Evolutionary conservation across 2,113 vertebrate species (phyloP).

Genomic region (Rhagologus leucostigma): DNA sequence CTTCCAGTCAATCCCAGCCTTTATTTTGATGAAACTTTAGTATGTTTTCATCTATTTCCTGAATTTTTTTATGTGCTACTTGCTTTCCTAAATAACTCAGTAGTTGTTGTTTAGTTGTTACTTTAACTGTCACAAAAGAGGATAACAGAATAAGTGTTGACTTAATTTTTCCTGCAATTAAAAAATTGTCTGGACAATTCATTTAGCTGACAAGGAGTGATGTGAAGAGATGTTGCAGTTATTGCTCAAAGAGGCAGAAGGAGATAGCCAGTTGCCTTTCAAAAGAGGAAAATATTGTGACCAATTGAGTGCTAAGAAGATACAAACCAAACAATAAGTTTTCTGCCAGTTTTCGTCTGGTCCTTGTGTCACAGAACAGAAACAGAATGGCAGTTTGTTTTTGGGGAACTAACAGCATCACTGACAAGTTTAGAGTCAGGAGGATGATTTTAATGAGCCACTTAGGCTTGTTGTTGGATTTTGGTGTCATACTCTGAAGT

Average conservation of each 20-base stretch:
- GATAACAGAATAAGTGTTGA: not conserved
- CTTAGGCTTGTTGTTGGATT: not conserved
- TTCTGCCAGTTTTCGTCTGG: not conserved
- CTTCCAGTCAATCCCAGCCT: not conserved
- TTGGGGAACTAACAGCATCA: not conserved
- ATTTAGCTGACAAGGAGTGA: not conserved
- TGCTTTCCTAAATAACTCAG: not conserved
- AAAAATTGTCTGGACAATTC: not conserved
- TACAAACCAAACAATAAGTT: not conserved
- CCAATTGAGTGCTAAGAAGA: not conserved
- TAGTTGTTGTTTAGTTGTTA: not conserved
- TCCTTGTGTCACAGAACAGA: not conserved
- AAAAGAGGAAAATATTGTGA: not conserved
- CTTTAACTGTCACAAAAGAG: not conserved
- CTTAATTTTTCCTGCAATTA: not conserved
- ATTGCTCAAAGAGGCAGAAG: not conserved
- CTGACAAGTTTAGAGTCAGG: not conserved
- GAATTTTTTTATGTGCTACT: not conserved
- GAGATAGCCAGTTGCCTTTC: not conserved
- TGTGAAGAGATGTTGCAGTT: not conserved
- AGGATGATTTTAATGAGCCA: not conserved
- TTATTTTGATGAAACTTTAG: not conserved
- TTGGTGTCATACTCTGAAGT: not conserved
- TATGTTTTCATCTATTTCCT: not conserved
- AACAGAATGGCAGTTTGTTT: slow-evolving; percentile 12